phyloP scores from a whole-genome alignment of 2,797 vertebrate species.

The Artibeus jamaicensis region DNA sequence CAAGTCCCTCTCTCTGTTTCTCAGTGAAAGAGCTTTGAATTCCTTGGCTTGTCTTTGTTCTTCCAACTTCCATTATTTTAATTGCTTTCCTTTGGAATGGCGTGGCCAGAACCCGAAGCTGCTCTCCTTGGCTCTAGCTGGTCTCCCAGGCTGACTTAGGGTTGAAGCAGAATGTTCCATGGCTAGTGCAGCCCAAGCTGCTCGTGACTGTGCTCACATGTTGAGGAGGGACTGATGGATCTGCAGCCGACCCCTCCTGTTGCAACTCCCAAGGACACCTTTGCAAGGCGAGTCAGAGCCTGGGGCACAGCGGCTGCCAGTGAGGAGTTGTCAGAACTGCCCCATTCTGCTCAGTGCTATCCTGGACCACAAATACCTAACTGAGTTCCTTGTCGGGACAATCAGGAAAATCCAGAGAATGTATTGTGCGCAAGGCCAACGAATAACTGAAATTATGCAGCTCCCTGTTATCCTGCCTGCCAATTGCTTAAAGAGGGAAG shows the following conservation, averaged over 20 bases:
- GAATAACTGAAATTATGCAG: neutral
- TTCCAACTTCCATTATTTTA: neutral
- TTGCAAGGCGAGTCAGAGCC: neutral
- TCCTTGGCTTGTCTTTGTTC: neutral
- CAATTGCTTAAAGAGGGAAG: neutral
- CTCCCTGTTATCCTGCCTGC: neutral
- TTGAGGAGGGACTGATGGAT: neutral
- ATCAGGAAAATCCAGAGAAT: neutral
- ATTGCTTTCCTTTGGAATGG: neutral
- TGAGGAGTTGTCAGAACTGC: neutral
- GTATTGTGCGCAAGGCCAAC: neutral
- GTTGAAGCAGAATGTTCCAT: neutral
- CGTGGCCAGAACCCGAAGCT: neutral
- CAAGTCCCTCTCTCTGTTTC: neutral
- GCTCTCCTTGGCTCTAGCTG: neutral
- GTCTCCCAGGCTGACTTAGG: neutral
- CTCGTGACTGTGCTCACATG: neutral
- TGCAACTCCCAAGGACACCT: neutral
- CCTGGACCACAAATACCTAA: neutral
- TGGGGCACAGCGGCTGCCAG: neutral
- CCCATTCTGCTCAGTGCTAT: slow-evolving; percentile 11
- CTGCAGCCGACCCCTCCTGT: neutral
- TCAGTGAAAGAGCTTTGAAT: neutral
- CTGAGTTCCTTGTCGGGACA: neutral
- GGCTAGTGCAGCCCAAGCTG: neutral